These are phyloP conservation scores for Pipa parva DNA, from an alignment of 2,113 vertebrate genomes.

Conservation along the genomic window DNA sequence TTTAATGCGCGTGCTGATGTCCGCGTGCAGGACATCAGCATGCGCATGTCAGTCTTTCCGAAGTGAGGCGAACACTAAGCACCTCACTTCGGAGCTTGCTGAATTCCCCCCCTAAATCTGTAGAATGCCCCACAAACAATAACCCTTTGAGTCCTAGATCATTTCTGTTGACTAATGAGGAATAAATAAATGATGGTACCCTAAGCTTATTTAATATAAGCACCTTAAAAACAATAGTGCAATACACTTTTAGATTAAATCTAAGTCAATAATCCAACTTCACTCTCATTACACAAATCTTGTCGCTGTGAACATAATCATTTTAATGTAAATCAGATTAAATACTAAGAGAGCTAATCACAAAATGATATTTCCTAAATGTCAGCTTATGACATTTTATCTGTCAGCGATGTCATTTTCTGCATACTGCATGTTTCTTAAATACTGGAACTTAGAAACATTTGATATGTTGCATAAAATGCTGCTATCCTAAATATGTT, in stretches of 20 bases:
- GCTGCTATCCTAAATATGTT: neutral
- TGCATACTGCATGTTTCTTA: neutral
- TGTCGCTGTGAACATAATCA: neutral
- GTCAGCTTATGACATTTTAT: constrained; percentile 7
- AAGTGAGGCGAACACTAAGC: too few relatives aligned
- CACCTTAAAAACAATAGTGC: neutral
- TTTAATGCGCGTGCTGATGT: too few relatives aligned
- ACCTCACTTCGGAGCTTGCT: too few relatives aligned
- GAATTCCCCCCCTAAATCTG: too few relatives aligned
- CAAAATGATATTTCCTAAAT: constrained; percentile 10
- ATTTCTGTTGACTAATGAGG: too few relatives aligned
- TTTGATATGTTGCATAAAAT: neutral
- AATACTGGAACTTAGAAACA: neutral
- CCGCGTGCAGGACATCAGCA: too few relatives aligned
- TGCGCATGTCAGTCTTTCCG: too few relatives aligned
- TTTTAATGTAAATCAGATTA: constrained; percentile 23
- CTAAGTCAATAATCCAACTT: neutral
- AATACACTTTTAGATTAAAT: neutral
- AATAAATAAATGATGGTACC: too few relatives aligned
- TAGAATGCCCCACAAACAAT: too few relatives aligned
- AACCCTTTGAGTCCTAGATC: too few relatives aligned
- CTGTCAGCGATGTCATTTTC: neutral
- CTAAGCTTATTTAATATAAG: too few relatives aligned
- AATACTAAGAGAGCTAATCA: neutral
- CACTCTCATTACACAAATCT: constrained; percentile 2